Percentiles rank a stretch among this genome's conserved stretches.
Conservation (phyloP, 2,888 invertebrate genomes). For the Anticlea derivata region DNA sequence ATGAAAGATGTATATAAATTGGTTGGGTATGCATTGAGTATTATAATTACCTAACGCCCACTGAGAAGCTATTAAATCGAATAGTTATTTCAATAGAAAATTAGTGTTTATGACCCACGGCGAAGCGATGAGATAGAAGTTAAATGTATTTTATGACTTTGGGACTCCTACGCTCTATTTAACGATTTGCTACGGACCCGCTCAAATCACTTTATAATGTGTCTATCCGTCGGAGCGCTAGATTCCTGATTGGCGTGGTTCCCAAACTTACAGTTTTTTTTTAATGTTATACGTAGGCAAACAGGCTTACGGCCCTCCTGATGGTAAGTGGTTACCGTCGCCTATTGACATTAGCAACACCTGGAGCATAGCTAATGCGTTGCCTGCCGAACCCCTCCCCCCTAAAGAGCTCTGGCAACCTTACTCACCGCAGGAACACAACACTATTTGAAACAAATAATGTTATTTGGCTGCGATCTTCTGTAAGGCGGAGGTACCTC, state of each 20-base stretch:
- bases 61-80: slow-evolving; percentile 24
- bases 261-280: slow-evolving; percentile 10
- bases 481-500: too few species aligned
- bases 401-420: too few species aligned
- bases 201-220: slow-evolving; percentile 66
- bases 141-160: slow-evolving; percentile 54
- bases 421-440: too few species aligned
- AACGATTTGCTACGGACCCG: slow-evolving; percentile 56
- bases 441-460: too few species aligned
- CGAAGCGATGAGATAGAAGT: slow-evolving; percentile 39
- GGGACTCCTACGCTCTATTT: slow-evolving; percentile 52
- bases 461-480: too few species aligned
- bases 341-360: too few species aligned
- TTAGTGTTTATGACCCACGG: slow-evolving; percentile 40
- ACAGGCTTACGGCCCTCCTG: too few species aligned
- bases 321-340: too few species aligned
- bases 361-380: too few species aligned
- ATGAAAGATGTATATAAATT: slow-evolving; percentile 19
- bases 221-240: slow-evolving; percentile 47
- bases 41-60: slow-evolving; percentile 25
- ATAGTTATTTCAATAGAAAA: slow-evolving; percentile 29
- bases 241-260: slow-evolving; percentile 26
- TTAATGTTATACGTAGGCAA: too few species aligned
- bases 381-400: too few species aligned
- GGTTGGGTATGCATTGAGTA: slow-evolving; percentile 5